phyloP scores from a whole-genome alignment of 2,113 vertebrate genomes.

The Calidris pygmaea region DNA sequence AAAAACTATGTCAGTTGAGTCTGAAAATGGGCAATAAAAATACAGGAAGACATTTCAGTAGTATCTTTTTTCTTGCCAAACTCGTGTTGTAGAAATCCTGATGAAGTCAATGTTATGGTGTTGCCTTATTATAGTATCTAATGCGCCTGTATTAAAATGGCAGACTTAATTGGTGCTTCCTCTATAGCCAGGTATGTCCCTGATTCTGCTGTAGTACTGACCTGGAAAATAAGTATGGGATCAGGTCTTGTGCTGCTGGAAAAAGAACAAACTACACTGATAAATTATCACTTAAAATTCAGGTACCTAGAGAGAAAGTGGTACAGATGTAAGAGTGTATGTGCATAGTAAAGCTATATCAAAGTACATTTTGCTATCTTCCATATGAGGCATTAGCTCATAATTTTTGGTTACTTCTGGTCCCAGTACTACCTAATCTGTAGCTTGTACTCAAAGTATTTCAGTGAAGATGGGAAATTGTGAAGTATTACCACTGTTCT shows the following conservation, averaged over 20 bases:
- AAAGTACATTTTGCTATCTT: not conserved
- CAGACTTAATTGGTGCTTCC: not conserved
- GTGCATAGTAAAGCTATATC: not conserved
- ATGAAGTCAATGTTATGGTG: not conserved
- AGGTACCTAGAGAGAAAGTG: not conserved
- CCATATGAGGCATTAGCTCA: not conserved
- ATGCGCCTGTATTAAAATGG: conserved; percentile 52
- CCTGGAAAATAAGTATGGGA: not conserved
- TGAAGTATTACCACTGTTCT: not conserved
- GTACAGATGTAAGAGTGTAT: not conserved
- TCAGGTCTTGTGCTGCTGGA: not conserved
- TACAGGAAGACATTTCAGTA: not conserved
- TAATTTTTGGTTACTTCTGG: not conserved
- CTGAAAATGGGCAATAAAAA: not conserved
- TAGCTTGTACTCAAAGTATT: not conserved
- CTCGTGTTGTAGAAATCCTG: not conserved
- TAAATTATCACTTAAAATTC: not conserved
- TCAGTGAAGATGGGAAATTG: not conserved
- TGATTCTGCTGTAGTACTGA: not conserved
- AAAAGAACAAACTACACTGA: not conserved
- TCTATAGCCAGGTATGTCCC: not conserved
- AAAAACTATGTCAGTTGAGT: not conserved
- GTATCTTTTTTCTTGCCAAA: not conserved
- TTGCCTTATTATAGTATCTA: conserved; percentile 83
- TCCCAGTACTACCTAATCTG: not conserved